A percentile compares a stretch with the other conserved stretches of the same genome.
These are phyloP conservation scores for Hypselothyrea guttata DNA, from an alignment of 2,888 invertebrate species.

Conservation along the genomic window DNA sequence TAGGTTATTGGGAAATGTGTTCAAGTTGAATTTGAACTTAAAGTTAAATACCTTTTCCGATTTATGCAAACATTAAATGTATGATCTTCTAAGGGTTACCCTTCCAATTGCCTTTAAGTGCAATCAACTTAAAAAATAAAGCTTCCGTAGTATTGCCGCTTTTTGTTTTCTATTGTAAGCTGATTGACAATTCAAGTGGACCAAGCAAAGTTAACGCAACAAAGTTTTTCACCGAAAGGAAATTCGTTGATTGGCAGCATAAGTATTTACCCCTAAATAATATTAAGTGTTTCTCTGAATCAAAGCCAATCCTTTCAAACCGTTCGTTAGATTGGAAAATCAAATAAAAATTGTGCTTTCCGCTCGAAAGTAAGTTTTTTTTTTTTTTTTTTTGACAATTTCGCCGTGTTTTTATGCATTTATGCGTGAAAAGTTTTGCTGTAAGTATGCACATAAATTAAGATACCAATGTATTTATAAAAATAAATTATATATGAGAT, in stretches of 20 bases:
- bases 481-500: too few relatives aligned
- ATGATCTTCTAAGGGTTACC: too few relatives aligned
- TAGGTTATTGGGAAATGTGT: too few relatives aligned
- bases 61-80: too few relatives aligned
- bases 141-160: too few relatives aligned
- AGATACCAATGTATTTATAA: too few relatives aligned
- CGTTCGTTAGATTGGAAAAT: conserved; percentile 2
- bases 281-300: conserved; percentile 16
- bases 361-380: not conserved
- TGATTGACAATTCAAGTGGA: not conserved
- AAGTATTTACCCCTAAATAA: conserved; percentile 5
- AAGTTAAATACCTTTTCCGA: too few relatives aligned
- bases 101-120: too few relatives aligned
- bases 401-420: not conserved
- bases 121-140: too few relatives aligned
- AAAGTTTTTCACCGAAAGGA: not conserved
- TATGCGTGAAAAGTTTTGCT: not conserved
- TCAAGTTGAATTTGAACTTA: too few relatives aligned
- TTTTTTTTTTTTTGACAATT: not conserved
- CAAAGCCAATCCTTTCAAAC: conserved; percentile 26
- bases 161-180: too few relatives aligned
- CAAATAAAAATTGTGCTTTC: conserved; percentile 14
- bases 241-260: conserved; percentile 31
- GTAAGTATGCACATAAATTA: conserved; percentile 7
- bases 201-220: not conserved